phyloP scores from a whole-genome alignment of 2,797 vertebrate genomes.

The Periophthalmus magnuspinnatus region DNA sequence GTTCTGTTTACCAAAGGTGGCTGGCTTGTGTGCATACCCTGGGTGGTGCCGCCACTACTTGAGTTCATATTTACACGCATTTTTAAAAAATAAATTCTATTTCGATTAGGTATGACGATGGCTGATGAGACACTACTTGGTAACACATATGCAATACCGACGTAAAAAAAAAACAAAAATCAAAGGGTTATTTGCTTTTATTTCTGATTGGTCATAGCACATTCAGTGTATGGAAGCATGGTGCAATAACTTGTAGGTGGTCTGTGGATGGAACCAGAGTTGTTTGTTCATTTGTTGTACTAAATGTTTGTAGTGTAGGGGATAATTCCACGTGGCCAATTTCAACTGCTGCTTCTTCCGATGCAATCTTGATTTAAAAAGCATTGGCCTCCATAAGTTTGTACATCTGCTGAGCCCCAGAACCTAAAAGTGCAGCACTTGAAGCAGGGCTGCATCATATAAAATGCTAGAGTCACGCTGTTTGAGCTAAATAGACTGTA shows the following conservation, averaged over 20 bases:
- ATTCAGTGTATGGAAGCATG: slow-evolving; percentile 11
- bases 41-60: slow-evolving; percentile 71
- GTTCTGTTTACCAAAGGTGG: slow-evolving; percentile 74
- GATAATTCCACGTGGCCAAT: slow-evolving; percentile 51
- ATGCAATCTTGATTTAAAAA: slow-evolving; percentile 33
- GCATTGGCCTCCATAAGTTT: slow-evolving; percentile 64
- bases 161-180: neutral
- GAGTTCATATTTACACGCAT: slow-evolving; percentile 60
- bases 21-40: slow-evolving; percentile 55
- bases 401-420: slow-evolving; percentile 62
- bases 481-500: slow-evolving; percentile 39
- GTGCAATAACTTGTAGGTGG: slow-evolving; percentile 71
- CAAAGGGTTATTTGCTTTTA: slow-evolving; percentile 50
- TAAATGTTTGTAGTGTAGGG: slow-evolving; percentile 64
- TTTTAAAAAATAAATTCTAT: slow-evolving; percentile 65
- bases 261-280: slow-evolving; percentile 70
- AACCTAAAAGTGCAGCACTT: slow-evolving; percentile 44
- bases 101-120: slow-evolving; percentile 57
- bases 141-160: slow-evolving; percentile 29
- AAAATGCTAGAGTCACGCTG: slow-evolving; percentile 10
- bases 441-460: slow-evolving; percentile 34
- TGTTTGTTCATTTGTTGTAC: slow-evolving; percentile 75
- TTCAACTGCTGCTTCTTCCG: slow-evolving; percentile 54
- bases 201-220: slow-evolving; percentile 35
- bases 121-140: slow-evolving; percentile 8